A percentile compares a stretch with the other conserved stretches of the same genome.
Conservation (phyloP, 2,113 vertebrate species). For the Microcebus tavaratra region DNA sequence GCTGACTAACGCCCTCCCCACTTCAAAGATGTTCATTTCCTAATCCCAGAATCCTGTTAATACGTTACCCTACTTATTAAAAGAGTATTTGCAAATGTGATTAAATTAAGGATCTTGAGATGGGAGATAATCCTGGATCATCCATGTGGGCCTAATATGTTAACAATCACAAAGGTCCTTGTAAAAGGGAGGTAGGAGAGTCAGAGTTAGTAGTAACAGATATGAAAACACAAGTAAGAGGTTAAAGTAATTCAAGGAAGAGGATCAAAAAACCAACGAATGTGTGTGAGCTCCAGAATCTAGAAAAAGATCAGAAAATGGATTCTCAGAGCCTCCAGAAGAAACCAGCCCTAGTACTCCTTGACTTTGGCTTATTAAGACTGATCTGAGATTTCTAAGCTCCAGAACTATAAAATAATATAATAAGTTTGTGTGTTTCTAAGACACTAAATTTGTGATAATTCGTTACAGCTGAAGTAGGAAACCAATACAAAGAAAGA, state of each 20-base stretch:
- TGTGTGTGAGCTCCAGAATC: neutral
- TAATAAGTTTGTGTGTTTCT: neutral
- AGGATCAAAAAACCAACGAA: neutral
- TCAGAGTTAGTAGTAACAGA: neutral
- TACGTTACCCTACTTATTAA: neutral
- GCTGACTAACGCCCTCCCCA: neutral
- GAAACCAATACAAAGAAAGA: neutral
- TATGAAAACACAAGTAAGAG: neutral
- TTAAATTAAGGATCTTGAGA: neutral
- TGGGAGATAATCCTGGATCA: neutral
- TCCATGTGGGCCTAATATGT: too few relatives aligned
- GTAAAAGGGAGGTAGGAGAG: neutral
- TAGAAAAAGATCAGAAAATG: neutral
- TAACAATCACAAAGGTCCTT: neutral
- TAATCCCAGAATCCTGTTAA: neutral
- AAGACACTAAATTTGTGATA: neutral
- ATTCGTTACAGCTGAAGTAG: neutral
- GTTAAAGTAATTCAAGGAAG: neutral
- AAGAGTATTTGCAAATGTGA: neutral
- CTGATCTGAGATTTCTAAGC: neutral
- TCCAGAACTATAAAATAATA: neutral
- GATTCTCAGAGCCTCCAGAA: neutral
- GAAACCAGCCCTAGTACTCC: neutral
- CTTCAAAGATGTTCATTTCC: neutral
- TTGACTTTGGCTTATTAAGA: neutral